These are phyloP conservation scores for Diplazon laetatorius DNA, from an alignment of 2,888 invertebrate genomes.

Conservation along the genomic window DNA sequence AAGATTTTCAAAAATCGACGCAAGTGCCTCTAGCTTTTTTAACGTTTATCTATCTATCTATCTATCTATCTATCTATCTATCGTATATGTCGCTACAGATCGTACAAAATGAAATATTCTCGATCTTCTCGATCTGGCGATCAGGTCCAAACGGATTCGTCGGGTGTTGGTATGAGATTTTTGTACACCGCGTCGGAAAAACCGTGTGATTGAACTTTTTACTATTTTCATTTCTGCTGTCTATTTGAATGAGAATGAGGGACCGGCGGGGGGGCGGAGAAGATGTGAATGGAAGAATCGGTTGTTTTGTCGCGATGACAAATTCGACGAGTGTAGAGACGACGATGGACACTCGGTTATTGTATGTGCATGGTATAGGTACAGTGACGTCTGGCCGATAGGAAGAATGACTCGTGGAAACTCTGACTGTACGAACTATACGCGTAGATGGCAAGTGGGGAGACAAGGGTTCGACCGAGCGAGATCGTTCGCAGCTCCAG, in stretches of 20 bases:
- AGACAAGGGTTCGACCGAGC: constrained; percentile 51
- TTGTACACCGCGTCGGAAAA: too few species aligned
- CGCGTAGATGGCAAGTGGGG: constrained; percentile 27
- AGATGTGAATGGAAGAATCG: constrained; percentile 26
- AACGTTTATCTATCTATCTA: too few species aligned
- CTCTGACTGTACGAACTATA: too few species aligned
- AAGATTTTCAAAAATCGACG: too few species aligned
- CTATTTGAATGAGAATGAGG: constrained; percentile 60
- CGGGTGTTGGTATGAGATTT: too few species aligned
- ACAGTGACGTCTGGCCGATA: constrained; percentile 29
- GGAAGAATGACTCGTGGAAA: constrained; percentile 57
- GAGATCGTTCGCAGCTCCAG: constrained; percentile 24
- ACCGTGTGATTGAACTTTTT: too few species aligned
- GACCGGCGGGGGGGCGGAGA: constrained; percentile 35
- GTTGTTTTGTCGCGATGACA: constrained; percentile 38
- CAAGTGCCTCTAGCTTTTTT: too few species aligned
- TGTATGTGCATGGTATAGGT: constrained; percentile 15
- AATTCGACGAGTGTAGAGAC: constrained; percentile 30
- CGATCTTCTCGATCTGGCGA: too few species aligned
- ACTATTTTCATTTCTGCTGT: constrained; percentile 11
- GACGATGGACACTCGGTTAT: constrained; percentile 24
- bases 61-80: too few species aligned
- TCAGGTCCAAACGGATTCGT: too few species aligned
- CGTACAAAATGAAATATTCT: too few species aligned
- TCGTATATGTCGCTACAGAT: too few species aligned